A percentile compares a stretch with the other conserved stretches of the same genome.
Evolutionary conservation across 2,797 vertebrate genomes (phyloP).

Genomic region (Falco berigora): DNA sequence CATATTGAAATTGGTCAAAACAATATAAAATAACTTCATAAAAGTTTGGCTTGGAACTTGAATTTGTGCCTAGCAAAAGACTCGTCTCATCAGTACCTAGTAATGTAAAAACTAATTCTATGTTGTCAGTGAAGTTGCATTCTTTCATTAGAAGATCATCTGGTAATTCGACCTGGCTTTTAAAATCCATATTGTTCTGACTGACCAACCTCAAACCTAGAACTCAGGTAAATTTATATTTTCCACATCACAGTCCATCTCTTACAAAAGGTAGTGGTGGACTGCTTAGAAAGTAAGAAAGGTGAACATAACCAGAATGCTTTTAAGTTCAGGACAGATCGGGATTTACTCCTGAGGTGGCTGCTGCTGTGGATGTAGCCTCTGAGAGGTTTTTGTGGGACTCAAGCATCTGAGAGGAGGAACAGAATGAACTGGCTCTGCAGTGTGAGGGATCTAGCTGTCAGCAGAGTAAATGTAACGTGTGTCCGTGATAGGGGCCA

Average conservation of each 20-base stretch:
- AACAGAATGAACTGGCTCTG: not conserved
- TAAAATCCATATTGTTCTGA: not conserved
- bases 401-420: not conserved
- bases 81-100: not conserved
- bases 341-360: not conserved
- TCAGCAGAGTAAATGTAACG: not conserved
- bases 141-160: not conserved
- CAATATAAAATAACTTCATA: not conserved
- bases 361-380: not conserved
- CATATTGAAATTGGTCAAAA: not conserved
- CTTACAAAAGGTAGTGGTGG: no score
- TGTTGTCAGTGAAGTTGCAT: not conserved
- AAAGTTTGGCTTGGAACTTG: not conserved
- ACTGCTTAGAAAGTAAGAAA: not conserved
- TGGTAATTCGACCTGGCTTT: not conserved
- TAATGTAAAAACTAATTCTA: not conserved
- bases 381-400: fast-evolving
- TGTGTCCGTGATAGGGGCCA: fast-evolving
- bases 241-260: not conserved
- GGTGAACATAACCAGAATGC: not conserved
- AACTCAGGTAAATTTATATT: not conserved
- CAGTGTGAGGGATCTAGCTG: not conserved
- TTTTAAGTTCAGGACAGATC: not conserved
- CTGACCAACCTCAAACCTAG: not conserved
- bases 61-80: not conserved